These are phyloP conservation scores for Habropoda laboriosa DNA, from an alignment of 1,140 invertebrate species.

Conservation along the genomic window DNA sequence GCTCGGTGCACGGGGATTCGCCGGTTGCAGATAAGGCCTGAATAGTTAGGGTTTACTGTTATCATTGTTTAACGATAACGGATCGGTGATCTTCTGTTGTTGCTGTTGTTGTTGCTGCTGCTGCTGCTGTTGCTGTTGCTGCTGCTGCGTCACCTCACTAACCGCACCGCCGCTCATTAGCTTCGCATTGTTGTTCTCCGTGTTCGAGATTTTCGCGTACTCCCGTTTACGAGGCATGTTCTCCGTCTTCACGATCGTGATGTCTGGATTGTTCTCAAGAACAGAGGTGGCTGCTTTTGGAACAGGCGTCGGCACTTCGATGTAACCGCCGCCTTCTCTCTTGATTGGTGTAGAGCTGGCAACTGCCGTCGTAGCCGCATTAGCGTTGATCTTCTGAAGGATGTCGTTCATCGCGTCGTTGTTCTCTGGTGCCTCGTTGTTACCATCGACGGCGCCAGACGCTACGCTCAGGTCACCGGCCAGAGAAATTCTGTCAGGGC, in stretches of 20 bases:
- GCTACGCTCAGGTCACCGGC: constrained; percentile 75
- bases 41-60: constrained; percentile 81
- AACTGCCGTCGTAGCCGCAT: constrained; percentile 63
- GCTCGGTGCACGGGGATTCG: constrained; percentile 58
- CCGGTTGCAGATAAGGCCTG: constrained; percentile 78
- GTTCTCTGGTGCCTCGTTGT: constrained; percentile 74
- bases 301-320: constrained; percentile 75
- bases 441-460: constrained; percentile 65
- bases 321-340: constrained; percentile 77
- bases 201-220: constrained; percentile 78
- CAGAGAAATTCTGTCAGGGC: constrained; percentile 80
- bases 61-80: constrained; percentile 81
- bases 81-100: constrained; percentile 76
- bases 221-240: constrained; percentile 78
- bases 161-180: constrained; percentile 78
- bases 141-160: constrained; percentile 71
- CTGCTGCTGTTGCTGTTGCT: constrained; percentile 56
- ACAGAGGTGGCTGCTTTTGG: constrained; percentile 80
- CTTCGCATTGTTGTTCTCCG: constrained; percentile 80
- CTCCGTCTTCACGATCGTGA: constrained; percentile 85
- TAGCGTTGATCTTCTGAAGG: constrained; percentile 76
- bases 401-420: constrained; percentile 76
- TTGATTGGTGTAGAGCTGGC: constrained; percentile 78
- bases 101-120: constrained; percentile 59
- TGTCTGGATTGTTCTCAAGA: constrained; percentile 84